phyloP scores from a whole-genome alignment of 2,113 vertebrate species.

The Eleginops maclovinus region DNA sequence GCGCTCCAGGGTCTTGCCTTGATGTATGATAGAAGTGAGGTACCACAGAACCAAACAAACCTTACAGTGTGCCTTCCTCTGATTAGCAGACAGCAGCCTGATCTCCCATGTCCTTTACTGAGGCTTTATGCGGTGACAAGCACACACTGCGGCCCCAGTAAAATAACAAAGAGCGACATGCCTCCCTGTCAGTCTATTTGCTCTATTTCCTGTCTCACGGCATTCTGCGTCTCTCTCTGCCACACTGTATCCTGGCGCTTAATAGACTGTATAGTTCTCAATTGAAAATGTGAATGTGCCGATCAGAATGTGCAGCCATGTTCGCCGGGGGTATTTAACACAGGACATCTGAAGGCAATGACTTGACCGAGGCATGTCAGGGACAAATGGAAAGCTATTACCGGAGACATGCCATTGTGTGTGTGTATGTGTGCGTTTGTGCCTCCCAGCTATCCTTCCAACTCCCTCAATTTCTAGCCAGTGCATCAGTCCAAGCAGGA shows the following conservation, averaged over 20 bases:
- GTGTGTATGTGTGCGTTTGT: slow-evolving; percentile 10
- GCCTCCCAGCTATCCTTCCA: slow-evolving; percentile 53
- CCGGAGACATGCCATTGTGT: slow-evolving; percentile 48
- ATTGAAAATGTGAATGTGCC: slow-evolving; percentile 65
- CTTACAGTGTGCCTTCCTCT: slow-evolving; percentile 41
- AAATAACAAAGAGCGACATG: slow-evolving; percentile 62
- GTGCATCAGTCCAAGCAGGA: slow-evolving; percentile 68
- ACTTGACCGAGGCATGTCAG: slow-evolving; percentile 67
- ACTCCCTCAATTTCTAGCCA: slow-evolving; percentile 61
- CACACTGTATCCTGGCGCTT: slow-evolving; percentile 61
- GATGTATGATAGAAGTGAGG: slow-evolving; percentile 60
- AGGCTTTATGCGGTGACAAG: slow-evolving; percentile 51
- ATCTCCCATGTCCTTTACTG: slow-evolving; percentile 57
- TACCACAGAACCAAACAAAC: slow-evolving; percentile 51
- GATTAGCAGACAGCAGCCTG: slow-evolving; percentile 65
- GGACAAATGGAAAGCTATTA: slow-evolving; percentile 75
- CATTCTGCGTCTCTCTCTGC: slow-evolving; percentile 33
- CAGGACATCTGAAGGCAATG: slow-evolving; percentile 61
- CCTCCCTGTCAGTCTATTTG: slow-evolving; percentile 65
- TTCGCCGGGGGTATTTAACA: slow-evolving; percentile 70
- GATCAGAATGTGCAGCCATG: slow-evolving; percentile 70
- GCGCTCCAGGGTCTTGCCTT: slow-evolving; percentile 61
- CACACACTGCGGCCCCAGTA: slow-evolving; percentile 24
- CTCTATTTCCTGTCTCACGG: slow-evolving; percentile 60
- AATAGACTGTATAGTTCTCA: slow-evolving; percentile 71